Conservation (phyloP, 2,888 invertebrate species). For the Gandaritis pyraliata region DNA sequence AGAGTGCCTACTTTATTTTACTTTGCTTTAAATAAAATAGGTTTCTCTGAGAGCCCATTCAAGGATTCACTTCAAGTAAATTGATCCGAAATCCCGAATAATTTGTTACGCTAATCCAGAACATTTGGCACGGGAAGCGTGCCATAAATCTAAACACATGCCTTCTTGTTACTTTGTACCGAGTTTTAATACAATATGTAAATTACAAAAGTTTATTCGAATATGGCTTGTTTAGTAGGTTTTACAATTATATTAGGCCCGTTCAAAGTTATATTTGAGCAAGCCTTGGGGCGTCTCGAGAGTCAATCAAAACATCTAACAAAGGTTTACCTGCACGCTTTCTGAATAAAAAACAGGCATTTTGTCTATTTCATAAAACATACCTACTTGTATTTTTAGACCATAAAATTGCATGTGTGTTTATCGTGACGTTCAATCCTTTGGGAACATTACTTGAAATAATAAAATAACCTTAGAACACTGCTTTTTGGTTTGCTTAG, state of each 20-base stretch:
- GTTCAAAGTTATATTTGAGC: slow-evolving; percentile 6
- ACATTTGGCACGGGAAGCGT: slow-evolving; percentile 28
- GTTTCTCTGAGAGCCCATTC: slow-evolving; percentile 16
- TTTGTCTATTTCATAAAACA: too few species aligned
- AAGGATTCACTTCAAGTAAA: slow-evolving; percentile 29
- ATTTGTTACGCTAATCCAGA: slow-evolving; percentile 38
- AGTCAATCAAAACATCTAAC: neutral
- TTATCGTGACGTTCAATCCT: too few species aligned
- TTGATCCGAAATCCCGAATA: slow-evolving; percentile 31
- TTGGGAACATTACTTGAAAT: too few species aligned
- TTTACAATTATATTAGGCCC: neutral
- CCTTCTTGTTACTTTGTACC: slow-evolving; percentile 17
- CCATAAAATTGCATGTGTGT: too few species aligned
- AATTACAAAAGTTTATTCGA: slow-evolving; percentile 19
- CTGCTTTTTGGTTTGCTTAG: too few species aligned
- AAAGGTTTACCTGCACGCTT: neutral
- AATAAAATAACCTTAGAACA: too few species aligned
- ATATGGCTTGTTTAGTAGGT: slow-evolving; percentile 9
- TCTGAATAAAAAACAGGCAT: too few species aligned
- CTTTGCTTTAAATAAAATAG: slow-evolving; percentile 13
- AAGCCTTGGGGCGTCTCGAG: slow-evolving; percentile 1
- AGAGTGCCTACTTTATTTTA: slow-evolving; percentile 7
- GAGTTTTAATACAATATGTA: slow-evolving; percentile 4
- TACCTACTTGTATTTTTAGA: too few species aligned
- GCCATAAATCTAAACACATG: slow-evolving; percentile 26